Evolutionary conservation across 1,140 invertebrate genomes (phyloP).

Genomic region (Stenopsyche tienmushanensis): DNA sequence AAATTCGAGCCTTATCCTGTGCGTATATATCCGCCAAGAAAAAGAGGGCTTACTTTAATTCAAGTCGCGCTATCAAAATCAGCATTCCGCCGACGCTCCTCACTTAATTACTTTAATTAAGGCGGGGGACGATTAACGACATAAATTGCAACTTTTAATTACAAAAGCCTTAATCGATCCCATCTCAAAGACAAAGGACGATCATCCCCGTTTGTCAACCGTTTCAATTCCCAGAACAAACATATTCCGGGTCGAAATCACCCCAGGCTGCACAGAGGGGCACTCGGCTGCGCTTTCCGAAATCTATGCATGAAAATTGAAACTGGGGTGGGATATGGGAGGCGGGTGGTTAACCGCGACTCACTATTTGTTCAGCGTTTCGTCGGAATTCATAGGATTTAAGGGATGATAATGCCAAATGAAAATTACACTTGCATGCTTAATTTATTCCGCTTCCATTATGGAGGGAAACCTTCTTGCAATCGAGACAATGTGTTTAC

Average conservation of each 20-base stretch:
- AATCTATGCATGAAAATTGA: slow-evolving; percentile 34
- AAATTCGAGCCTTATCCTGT: too few species aligned
- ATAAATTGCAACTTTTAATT: slow-evolving; percentile 33
- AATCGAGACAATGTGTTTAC: too few species aligned
- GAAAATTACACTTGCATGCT: slow-evolving; percentile 30
- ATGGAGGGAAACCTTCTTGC: not conserved
- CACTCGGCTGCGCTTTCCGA: not conserved
- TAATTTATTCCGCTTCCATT: not conserved
- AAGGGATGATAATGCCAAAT: slow-evolving; percentile 37
- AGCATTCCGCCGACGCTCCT: slow-evolving; percentile 28
- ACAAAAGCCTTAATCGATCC: slow-evolving; percentile 20
- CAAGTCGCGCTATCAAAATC: slow-evolving; percentile 28
- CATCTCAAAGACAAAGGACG: not conserved
- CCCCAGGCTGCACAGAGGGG: not conserved
- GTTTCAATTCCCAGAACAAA: slow-evolving; percentile 1
- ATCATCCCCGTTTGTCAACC: slow-evolving; percentile 6
- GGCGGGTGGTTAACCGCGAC: slow-evolving; percentile 11
- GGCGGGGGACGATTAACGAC: slow-evolving; percentile 24
- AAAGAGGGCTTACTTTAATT: too few species aligned
- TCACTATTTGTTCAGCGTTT: slow-evolving; percentile 35
- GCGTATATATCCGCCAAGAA: too few species aligned
- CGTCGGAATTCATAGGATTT: slow-evolving; percentile 20
- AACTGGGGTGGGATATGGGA: slow-evolving; percentile 22
- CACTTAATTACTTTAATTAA: slow-evolving; percentile 36
- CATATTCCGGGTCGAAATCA: not conserved